A percentile compares a stretch with the other conserved stretches of the same genome.
These are phyloP conservation scores for Cetonia aurata DNA, from an alignment of 2,888 invertebrate genomes.

Conservation along the genomic window DNA sequence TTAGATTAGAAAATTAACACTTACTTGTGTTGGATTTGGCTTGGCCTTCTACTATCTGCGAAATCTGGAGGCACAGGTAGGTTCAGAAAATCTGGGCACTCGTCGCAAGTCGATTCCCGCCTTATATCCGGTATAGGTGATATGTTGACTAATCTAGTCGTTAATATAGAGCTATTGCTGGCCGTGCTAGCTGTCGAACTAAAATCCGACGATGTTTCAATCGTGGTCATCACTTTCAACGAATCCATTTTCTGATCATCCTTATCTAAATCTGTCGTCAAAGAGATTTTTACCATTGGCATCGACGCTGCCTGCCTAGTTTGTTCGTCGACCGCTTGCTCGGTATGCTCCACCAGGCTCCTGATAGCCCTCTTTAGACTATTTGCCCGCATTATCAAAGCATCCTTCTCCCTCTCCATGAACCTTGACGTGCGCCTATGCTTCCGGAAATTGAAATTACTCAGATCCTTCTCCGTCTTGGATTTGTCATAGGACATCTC, in stretches of 20 bases:
- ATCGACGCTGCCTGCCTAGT: constrained; percentile 60
- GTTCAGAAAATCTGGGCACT: constrained; percentile 65
- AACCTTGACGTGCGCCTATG: constrained; percentile 64
- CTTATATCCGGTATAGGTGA: constrained; percentile 77
- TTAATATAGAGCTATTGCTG: constrained; percentile 62
- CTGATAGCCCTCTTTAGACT: constrained; percentile 87
- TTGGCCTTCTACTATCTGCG: constrained; percentile 83
- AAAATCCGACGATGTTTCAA: constrained; percentile 64
- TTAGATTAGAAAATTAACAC: constrained; percentile 1
- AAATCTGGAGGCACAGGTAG: constrained; percentile 86
- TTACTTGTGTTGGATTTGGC: constrained; percentile 64
- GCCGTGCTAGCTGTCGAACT: constrained; percentile 68
- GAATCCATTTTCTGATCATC: constrained; percentile 61
- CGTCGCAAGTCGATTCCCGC: constrained; percentile 74
- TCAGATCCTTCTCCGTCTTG: constrained; percentile 64
- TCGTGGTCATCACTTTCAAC: constrained; percentile 64
- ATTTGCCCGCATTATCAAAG: constrained; percentile 77
- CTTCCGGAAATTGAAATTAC: constrained; percentile 65
- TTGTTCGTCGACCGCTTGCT: constrained; percentile 76
- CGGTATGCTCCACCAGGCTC: constrained; percentile 84
- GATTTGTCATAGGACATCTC: constrained; percentile 64
- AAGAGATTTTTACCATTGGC: constrained; percentile 61
- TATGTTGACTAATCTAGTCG: constrained; percentile 71
- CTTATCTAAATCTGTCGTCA: constrained; percentile 59
- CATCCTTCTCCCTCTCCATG: constrained; percentile 70